Evolutionary conservation across 2,888 invertebrate genomes (phyloP).

Genomic region (Drosophila mimetica): DNA sequence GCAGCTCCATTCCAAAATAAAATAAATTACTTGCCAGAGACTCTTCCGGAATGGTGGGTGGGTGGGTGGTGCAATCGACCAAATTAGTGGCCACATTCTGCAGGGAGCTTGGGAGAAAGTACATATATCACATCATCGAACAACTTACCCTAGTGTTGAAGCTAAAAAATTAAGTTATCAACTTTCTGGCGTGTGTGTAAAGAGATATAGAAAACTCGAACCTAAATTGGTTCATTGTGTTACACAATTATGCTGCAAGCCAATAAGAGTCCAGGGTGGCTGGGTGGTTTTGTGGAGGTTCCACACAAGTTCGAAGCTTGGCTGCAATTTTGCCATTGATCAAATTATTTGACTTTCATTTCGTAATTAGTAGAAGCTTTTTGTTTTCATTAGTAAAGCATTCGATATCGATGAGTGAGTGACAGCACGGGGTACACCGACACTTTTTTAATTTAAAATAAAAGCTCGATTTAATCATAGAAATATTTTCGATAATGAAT

Average conservation of each 20-base stretch:
- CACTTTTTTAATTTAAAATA: neutral
- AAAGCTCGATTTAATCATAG: too few relatives aligned
- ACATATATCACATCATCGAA: slow-evolving; percentile 30
- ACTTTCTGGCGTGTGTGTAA: slow-evolving; percentile 17
- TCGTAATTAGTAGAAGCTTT: slow-evolving; percentile 28
- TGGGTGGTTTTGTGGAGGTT: slow-evolving; percentile 7
- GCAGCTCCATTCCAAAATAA: slow-evolving; percentile 25
- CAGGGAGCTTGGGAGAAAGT: neutral
- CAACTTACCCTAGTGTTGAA: slow-evolving; percentile 19
- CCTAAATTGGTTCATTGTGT: slow-evolving; percentile 44
- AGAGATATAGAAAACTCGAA: slow-evolving; percentile 12
- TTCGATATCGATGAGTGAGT: slow-evolving; percentile 4
- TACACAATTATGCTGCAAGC: slow-evolving; percentile 26
- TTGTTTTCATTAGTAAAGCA: slow-evolving; percentile 3
- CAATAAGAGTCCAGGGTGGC: slow-evolving; percentile 1
- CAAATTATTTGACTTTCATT: slow-evolving; percentile 34
- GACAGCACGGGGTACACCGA: neutral
- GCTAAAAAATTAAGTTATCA: slow-evolving; percentile 38
- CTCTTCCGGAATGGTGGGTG: neutral
- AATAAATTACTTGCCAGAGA: slow-evolving; percentile 33
- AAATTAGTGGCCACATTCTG: slow-evolving; percentile 28
- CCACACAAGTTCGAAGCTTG: slow-evolving; percentile 9
- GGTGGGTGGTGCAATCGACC: slow-evolving; percentile 21
- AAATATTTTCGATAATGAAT: too few relatives aligned
- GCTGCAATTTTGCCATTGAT: slow-evolving; percentile 28